Percentiles rank a stretch among this genome's conserved stretches.
Conservation (phyloP, 92 coral and sea anemone species). For the Porites cylindrica region DNA sequence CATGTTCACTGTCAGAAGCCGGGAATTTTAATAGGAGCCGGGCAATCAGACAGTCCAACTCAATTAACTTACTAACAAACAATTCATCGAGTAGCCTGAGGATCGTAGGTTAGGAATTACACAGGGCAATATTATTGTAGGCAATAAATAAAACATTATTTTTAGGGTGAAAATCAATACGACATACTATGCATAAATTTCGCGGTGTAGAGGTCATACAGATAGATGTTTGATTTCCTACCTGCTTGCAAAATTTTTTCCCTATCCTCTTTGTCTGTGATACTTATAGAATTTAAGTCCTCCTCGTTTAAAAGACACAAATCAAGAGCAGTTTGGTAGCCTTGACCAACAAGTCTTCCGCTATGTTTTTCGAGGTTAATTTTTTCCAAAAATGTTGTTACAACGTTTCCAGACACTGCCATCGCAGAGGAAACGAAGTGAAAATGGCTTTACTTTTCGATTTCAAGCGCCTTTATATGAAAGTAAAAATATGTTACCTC, state of each 20-base stretch:
- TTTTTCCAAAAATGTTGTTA: constrained; percentile 42
- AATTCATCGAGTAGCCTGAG: no score
- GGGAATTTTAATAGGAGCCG: not conserved
- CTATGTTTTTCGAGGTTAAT: constrained; percentile 43
- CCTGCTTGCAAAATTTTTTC: constrained; percentile 72
- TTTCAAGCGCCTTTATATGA: constrained; percentile 41
- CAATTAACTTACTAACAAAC: no score
- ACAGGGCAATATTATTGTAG: no score
- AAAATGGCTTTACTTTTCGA: constrained; percentile 40
- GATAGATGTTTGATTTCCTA: constrained; percentile 38
- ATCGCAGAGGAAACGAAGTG: constrained; percentile 14
- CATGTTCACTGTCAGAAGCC: not conserved
- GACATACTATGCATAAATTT: not conserved
- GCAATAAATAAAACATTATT: no score
- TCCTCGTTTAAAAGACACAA: constrained; percentile 30
- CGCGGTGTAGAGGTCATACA: not conserved
- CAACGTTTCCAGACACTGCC: constrained; percentile 31
- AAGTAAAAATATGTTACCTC: constrained; percentile 12
- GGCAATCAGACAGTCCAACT: no score
- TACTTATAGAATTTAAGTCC: constrained; percentile 59
- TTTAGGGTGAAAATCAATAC: no score
- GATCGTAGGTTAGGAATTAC: no score
- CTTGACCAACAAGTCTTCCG: constrained; percentile 55
- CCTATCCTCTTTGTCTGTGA: constrained; percentile 37
- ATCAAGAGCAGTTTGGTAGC: constrained; percentile 62